Evolutionary conservation across 2,113 vertebrate species (phyloP).

Genomic region (Herpailurus yagouaroundi): DNA sequence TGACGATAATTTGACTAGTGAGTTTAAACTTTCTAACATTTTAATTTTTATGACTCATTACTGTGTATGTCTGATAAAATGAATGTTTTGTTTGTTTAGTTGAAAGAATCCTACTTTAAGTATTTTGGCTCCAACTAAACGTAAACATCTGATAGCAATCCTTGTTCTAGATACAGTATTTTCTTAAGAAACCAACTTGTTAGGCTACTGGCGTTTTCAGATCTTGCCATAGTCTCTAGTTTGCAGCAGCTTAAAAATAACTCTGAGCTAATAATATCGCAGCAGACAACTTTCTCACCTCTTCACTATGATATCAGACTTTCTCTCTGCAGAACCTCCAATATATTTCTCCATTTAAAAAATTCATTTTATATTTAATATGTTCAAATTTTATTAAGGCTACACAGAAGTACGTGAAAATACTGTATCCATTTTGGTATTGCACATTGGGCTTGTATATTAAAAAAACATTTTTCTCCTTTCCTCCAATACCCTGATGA

Average conservation of each 20-base stretch:
- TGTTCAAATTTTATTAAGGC: conserved; percentile 69
- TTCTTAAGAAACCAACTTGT: conserved; percentile 60
- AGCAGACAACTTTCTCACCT: conserved; percentile 70
- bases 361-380: conserved; percentile 59
- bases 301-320: conserved; percentile 69
- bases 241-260: conserved; percentile 81
- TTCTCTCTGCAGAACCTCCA: conserved; percentile 81
- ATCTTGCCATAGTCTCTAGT: conserved; percentile 65
- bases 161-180: conserved; percentile 79
- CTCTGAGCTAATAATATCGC: conserved; percentile 73
- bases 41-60: conserved; percentile 55
- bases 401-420: conserved; percentile 77
- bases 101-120: conserved; percentile 38
- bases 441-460: conserved; percentile 86
- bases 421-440: conserved; percentile 86
- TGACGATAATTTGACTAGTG: conserved; percentile 94
- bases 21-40: conserved; percentile 78
- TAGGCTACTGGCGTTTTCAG: conserved; percentile 42
- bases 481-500: conserved; percentile 83
- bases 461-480: conserved; percentile 87
- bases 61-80: conserved; percentile 12
- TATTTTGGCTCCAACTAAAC: conserved; percentile 60
- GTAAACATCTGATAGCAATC: conserved; percentile 54
- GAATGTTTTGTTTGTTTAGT: conserved; percentile 14
- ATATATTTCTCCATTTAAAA: conserved; percentile 63